Evolutionary conservation across 2,113 vertebrate genomes (phyloP), one percentile per base, ranked within the genome.

Genomic region (Elephantulus edwardii): DNA sequence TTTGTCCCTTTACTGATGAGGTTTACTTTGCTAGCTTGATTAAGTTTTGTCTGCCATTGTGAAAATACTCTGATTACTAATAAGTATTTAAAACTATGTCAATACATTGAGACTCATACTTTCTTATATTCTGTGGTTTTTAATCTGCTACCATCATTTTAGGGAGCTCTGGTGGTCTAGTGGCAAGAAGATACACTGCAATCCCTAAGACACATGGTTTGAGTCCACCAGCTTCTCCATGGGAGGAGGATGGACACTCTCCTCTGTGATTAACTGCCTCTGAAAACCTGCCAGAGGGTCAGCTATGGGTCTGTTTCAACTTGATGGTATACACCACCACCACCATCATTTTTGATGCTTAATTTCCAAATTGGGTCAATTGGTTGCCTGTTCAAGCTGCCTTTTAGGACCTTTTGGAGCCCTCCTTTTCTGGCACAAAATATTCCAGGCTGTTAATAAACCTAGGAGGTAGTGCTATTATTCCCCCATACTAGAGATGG

Each of bases 361-460:
- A 62, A 52, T 35, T 88, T 75, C 24, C 30, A 71, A 30, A 94
- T 33, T 76, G 84, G 78, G 44, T 28, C 20, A 70, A 28, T 46
- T 6, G 56, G 50, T n/a, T 78, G 6, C 46, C 77, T 90, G 54
- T 89, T 64, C n/a, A 70, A 28, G 48, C 70, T 50, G 46, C 30
- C 26, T 48, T 28, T 56, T 48, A 16, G 68, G 76, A 38, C 33
- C 83, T 83, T 66, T 60, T 60, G 46, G 38, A 80, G 70, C 16
- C 68, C 5, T 79, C 38, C 68, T 64, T 80, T 83, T 50, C 56
- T 42, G 83, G 35, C 10, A 90, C 44, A 81, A 44, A 77, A 76
- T 56, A n/a, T 71, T 50, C 76, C 12, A 48, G 58, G 58, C 66
- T 93, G 86, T 71, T 86, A 77, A n/a, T 84, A 81, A 78, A 71